Base-by-base conservation (phyloP, 1,140 invertebrate genomes). In the Psix sp. region DNA sequence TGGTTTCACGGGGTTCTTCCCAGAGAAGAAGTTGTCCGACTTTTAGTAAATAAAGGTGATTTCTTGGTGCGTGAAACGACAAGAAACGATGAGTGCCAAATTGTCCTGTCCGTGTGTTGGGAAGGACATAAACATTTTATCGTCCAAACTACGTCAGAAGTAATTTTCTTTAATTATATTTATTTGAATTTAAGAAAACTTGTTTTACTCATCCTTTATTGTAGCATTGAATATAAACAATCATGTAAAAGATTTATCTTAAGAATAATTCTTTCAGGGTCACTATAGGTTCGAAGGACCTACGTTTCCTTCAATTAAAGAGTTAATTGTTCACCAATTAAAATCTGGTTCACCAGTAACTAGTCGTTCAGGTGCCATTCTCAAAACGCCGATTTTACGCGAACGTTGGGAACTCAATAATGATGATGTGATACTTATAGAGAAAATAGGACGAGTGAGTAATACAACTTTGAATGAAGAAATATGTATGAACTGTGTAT, bases 1-100 rank as follows among this genome's bases (percentile, higher is more conserved):
- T 99, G 97, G 97, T 99, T 98, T 86, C 97, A 99, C 83, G 97
- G 97, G 3, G 96, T 98, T 1, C 81, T 99, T 21, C 97, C 97
- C 0, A 88, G 97, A 35, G 97, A 98, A 85, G 97, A 99, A 88
- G 97, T 98, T 1, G 96, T 98, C 9, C 87, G 96, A 59, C 88
- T 99, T 10, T 87, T 98, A 14, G 91, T 92, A 9, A 92, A 92
- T 39, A 94, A 98, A 78, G 97, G 97, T 0, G 96, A 99, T 82
- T 99, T 96, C 86, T 88, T 99, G 40, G 96, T 99, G 18, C 90
- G 97, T 15, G 95, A 98, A 88, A 98, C 96, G 31, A 95, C 93
- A n/a, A 91, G 93, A 84, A 98, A 95, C 83, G 93, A 96, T 83
- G 94, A 97, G 83, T 91, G 95, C 80, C 94, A 97, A 89, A 95